Evolutionary conservation across 2,113 vertebrate genomes (phyloP).

Genomic region (Tragelaphus imberbis): DNA sequence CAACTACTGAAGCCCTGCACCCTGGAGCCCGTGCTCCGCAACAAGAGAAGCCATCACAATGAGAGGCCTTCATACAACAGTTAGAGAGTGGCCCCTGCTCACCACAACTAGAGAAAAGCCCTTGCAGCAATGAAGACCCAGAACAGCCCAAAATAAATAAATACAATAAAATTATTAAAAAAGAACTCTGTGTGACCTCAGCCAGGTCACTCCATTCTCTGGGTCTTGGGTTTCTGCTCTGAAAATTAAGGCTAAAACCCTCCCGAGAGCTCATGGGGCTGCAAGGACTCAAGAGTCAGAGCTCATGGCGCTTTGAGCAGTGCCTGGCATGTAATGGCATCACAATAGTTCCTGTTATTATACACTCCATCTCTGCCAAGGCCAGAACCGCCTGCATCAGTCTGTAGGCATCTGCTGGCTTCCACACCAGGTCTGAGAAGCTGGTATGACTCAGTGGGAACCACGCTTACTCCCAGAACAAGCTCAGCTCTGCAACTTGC

Average conservation of each 20-base stretch:
- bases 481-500: background rate
- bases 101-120: background rate
- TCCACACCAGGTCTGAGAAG: too few relatives aligned
- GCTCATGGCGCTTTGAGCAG: rapidly evolving
- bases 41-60: background rate
- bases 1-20: background rate
- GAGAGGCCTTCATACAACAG: background rate
- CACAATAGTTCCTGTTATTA: background rate
- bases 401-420: background rate
- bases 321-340: background rate
- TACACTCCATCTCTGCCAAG: background rate
- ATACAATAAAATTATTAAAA: background rate
- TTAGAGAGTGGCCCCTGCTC: background rate
- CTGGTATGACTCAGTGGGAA: background rate
- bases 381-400: background rate
- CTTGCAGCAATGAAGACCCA: background rate
- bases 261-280: rapidly evolving
- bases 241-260: background rate
- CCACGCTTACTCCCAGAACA: background rate
- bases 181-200: background rate
- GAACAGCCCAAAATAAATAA: background rate
- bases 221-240: background rate
- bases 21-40: background rate
- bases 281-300: background rate
- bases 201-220: background rate